phyloP scores from a whole-genome alignment of 2,888 invertebrate genomes.

The Noctuana brunneofusca region DNA sequence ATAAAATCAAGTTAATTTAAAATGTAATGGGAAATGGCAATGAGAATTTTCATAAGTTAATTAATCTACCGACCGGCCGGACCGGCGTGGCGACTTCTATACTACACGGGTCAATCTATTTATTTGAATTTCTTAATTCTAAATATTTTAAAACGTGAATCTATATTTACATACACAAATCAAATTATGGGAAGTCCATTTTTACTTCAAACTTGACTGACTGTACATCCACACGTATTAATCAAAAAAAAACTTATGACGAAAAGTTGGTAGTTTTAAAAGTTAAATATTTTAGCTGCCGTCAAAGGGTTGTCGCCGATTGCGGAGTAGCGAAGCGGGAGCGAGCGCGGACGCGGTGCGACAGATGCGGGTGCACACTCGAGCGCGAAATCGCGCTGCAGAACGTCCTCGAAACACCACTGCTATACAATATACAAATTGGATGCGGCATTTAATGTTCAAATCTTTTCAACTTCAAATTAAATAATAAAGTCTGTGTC shows the following conservation, averaged over 20 bases:
- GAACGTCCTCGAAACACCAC: constrained; percentile 37
- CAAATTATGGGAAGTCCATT: not conserved
- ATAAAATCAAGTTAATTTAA: too few relatives aligned
- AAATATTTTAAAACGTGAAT: too few relatives aligned
- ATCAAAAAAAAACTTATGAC: not conserved
- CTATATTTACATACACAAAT: not conserved
- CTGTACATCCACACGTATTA: not conserved
- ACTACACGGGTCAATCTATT: too few relatives aligned
- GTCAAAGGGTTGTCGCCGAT: constrained; percentile 43
- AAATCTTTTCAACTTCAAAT: not conserved
- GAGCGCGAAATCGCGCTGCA: constrained; percentile 63
- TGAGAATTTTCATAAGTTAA: too few relatives aligned
- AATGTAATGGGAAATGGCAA: too few relatives aligned
- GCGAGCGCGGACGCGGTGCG: constrained; percentile 45
- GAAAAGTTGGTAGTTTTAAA: constrained; percentile 3
- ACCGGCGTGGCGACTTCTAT: too few relatives aligned
- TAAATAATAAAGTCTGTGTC: too few relatives aligned
- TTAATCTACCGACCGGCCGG: too few relatives aligned
- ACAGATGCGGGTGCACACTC: constrained; percentile 66
- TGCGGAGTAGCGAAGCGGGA: constrained; percentile 45
- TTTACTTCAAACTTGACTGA: not conserved
- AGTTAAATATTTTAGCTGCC: constrained; percentile 17
- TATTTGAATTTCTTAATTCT: too few relatives aligned
- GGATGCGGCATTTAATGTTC: constrained; percentile 45
- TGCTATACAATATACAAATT: constrained; percentile 19